Conservation (phyloP, 1,140 invertebrate genomes). For the Drusus annulatus region DNA sequence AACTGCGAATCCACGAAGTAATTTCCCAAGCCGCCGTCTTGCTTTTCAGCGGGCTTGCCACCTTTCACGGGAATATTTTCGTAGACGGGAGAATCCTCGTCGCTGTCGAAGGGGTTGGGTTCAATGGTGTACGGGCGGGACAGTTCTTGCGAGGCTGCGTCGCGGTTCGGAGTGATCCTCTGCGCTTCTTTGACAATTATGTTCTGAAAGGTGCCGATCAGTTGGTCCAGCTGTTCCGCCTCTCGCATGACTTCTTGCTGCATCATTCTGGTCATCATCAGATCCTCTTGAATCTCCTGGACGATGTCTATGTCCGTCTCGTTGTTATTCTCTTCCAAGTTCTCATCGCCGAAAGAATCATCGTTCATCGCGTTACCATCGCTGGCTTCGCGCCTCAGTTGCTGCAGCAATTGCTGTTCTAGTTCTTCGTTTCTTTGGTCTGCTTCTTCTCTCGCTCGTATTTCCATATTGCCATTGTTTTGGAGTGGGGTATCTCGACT, state of each 20-base stretch:
- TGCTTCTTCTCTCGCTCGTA: neutral
- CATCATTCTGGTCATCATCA: slow-evolving; percentile 12
- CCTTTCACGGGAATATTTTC: slow-evolving; percentile 12
- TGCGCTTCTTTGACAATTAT: slow-evolving; percentile 3
- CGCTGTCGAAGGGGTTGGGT: neutral
- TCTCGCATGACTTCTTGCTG: slow-evolving; percentile 12
- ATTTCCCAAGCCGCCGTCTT: neutral
- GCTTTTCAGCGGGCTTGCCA: neutral
- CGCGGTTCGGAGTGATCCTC: neutral
- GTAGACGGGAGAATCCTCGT: neutral
- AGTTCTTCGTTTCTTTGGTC: neutral
- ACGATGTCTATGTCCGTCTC: neutral
- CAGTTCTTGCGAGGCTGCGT: neutral
- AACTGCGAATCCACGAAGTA: slow-evolving; percentile 7
- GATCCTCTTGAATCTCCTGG: slow-evolving; percentile 6
- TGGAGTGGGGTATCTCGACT: neutral
- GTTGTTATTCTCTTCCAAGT: neutral
- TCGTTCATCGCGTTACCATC: neutral
- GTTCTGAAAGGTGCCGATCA: slow-evolving; percentile 9
- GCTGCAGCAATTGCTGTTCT: slow-evolving; percentile 2
- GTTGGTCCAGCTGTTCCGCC: slow-evolving; percentile 12
- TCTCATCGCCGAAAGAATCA: neutral
- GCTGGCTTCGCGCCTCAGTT: neutral
- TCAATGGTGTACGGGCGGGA: neutral
- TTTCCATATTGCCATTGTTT: neutral